These are phyloP conservation scores for Athripsodes cinereus DNA, from an alignment of 2,888 invertebrate genomes.

Conservation along the genomic window DNA sequence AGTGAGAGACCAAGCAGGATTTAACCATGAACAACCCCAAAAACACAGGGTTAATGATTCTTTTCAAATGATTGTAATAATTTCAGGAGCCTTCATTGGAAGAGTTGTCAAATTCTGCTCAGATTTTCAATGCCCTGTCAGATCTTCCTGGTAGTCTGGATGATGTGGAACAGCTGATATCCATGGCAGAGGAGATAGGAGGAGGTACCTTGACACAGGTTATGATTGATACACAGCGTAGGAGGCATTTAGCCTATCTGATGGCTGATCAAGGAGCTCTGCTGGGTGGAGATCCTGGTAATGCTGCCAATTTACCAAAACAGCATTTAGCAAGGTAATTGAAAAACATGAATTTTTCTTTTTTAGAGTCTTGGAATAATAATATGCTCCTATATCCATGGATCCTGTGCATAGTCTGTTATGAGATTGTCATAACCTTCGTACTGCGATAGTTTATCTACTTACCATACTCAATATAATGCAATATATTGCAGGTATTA, in stretches of 20 bases:
- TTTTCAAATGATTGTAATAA: too few species aligned
- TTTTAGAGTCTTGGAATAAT: too few species aligned
- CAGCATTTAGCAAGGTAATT: constrained; percentile 73
- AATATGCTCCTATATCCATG: too few species aligned
- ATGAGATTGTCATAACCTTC: too few species aligned
- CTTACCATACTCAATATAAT: too few species aligned
- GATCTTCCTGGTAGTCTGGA: constrained; percentile 93
- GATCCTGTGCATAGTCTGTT: too few species aligned
- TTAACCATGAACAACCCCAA: too few species aligned
- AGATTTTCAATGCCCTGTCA: constrained; percentile 95
- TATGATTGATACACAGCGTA: constrained; percentile 80
- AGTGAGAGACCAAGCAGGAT: too few species aligned
- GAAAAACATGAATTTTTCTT: too few species aligned
- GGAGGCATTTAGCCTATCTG: constrained; percentile 88
- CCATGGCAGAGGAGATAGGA: constrained; percentile 62
- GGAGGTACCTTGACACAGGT: constrained; percentile 79
- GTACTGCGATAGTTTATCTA: too few species aligned
- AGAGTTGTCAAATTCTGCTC: constrained; percentile 89
- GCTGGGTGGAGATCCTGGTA: constrained; percentile 84
- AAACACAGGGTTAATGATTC: too few species aligned
- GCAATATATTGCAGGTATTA: too few species aligned
- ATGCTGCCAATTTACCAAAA: constrained; percentile 86
- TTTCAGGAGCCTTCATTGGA: constrained; percentile 68
- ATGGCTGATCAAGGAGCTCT: constrained; percentile 96
- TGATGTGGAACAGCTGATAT: constrained; percentile 81